Percentiles rank a stretch among this genome's conserved stretches.
These are phyloP conservation scores for Noturus placidus DNA, from an alignment of 2,113 vertebrate species.

Conservation along the genomic window DNA sequence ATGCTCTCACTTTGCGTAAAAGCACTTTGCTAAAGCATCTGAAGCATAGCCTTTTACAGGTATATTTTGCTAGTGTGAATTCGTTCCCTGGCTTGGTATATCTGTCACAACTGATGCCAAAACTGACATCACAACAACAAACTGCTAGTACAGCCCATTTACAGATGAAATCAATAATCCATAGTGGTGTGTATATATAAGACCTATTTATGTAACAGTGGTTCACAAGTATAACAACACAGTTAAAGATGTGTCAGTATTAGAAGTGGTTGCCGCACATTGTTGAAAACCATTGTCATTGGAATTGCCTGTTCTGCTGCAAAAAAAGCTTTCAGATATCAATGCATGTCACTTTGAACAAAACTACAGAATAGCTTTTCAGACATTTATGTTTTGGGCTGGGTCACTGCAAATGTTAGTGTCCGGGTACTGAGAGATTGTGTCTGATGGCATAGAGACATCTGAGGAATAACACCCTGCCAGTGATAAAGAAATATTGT, in stretches of 20 bases:
- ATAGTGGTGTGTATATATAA: neutral
- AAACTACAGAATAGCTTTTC: neutral
- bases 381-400: neutral
- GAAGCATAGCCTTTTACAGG: slow-evolving; percentile 25
- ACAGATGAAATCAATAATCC: neutral
- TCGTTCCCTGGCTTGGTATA: slow-evolving; percentile 41
- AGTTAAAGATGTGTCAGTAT: neutral
- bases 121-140: slow-evolving; percentile 22
- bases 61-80: neutral
- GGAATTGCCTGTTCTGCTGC: neutral
- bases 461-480: slow-evolving; percentile 58
- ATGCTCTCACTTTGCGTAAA: neutral
- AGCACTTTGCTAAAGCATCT: slow-evolving; percentile 37
- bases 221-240: neutral
- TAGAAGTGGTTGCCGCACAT: neutral
- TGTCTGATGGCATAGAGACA: slow-evolving; percentile 53
- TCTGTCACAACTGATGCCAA: slow-evolving; percentile 42
- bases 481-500: slow-evolving; percentile 31
- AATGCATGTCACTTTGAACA: neutral
- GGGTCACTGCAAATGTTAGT: neutral
- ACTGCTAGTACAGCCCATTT: neutral
- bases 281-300: neutral
- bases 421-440: neutral
- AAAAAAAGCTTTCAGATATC: neutral
- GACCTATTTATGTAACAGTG: slow-evolving; percentile 6